phyloP scores from a whole-genome alignment of 2,888 invertebrate genomes.

The Lepidocyrtinus sp. region DNA sequence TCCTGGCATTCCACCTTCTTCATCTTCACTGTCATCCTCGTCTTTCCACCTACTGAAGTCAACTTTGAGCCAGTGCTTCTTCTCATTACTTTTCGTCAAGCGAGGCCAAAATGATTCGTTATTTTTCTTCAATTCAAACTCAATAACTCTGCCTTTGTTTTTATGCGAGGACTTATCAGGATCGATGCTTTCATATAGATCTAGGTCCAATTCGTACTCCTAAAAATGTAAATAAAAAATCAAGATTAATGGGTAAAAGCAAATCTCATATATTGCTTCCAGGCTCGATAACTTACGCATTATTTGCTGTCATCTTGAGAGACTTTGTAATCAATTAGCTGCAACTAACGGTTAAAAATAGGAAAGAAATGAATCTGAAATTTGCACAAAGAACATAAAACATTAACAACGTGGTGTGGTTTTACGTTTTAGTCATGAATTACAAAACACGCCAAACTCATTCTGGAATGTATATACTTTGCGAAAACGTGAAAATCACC shows the following conservation, averaged over 20 bases:
- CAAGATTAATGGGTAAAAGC: no score
- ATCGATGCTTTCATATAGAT: slow-evolving; percentile 86
- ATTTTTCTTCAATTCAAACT: slow-evolving; percentile 76
- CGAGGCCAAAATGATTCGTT: slow-evolving; percentile 87
- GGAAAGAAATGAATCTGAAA: no score
- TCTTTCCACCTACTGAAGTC: slow-evolving; percentile 99
- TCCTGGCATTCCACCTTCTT: slow-evolving; percentile 75
- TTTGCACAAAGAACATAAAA: no score
- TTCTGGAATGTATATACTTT: no score
- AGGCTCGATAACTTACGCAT: neutral
- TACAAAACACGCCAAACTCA: no score
- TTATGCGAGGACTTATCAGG: slow-evolving; percentile 79
- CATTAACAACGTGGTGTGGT: no score
- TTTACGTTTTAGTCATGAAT: no score
- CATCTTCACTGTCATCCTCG: slow-evolving; percentile 94
- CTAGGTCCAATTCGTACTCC: slow-evolving; percentile 92
- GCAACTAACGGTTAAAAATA: no score
- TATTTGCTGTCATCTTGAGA: neutral
- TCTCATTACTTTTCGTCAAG: slow-evolving; percentile 45
- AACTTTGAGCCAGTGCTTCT: slow-evolving; percentile 77
- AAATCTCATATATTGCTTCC: no score
- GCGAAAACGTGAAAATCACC: no score
- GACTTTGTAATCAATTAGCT: no score
- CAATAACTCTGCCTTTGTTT: slow-evolving; percentile 74
- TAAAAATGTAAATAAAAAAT: no score